Conservation (phyloP, 2,888 invertebrate species). For the Drosophila ochracea region DNA sequence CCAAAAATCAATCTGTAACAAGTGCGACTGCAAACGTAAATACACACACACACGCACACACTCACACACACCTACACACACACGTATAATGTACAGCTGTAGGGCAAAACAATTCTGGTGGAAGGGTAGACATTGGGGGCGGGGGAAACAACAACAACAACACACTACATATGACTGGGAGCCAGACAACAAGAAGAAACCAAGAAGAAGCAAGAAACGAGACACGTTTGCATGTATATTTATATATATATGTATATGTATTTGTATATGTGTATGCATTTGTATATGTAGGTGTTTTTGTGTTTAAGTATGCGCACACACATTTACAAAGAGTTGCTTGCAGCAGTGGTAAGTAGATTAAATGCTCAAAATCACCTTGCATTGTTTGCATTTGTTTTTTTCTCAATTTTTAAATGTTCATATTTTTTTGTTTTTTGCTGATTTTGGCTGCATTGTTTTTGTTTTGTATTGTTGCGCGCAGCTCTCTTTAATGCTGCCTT, state of each 20-base stretch:
- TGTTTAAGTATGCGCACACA: conserved; percentile 25
- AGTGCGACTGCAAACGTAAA: conserved; percentile 49
- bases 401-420: conserved; percentile 13
- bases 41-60: conserved; percentile 9
- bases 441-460: conserved; percentile 41
- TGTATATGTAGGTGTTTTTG: conserved; percentile 21
- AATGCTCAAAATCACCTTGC: conserved; percentile 61
- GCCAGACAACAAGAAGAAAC: conserved; percentile 48
- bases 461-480: conserved; percentile 59
- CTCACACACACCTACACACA: neutral
- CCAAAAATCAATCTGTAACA: conserved; percentile 67
- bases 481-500: conserved; percentile 50
- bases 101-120: conserved; percentile 48
- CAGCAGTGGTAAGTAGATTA: conserved; percentile 54
- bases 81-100: conserved; percentile 35
- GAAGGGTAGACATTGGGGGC: neutral
- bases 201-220: conserved; percentile 38
- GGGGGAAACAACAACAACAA: conserved; percentile 4
- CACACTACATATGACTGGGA: conserved; percentile 26
- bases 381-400: conserved; percentile 44
- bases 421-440: conserved; percentile 39
- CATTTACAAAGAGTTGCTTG: conserved; percentile 3
- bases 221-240: conserved; percentile 27
- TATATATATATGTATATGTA: conserved; percentile 2
- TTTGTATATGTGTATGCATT: conserved; percentile 18